Evolutionary conservation across 2,888 invertebrate species (phyloP).

Genomic region (Corbicula japonica): DNA sequence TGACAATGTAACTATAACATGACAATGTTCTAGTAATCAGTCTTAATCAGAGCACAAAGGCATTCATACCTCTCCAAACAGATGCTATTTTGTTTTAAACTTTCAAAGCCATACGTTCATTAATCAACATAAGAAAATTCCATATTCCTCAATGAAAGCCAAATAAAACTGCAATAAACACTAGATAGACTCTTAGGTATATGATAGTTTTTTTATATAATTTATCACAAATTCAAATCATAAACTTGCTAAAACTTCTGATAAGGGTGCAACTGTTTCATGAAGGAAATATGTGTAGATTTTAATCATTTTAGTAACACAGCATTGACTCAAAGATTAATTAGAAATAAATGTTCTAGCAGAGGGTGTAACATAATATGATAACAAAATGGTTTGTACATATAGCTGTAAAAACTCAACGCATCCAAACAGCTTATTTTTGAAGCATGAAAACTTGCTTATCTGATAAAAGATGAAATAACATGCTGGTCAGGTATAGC

Average conservation of each 20-base stretch:
- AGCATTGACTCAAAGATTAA: conserved; percentile 17
- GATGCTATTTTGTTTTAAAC: no score
- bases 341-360: conserved; percentile 16
- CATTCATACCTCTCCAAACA: not conserved
- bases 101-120: no score
- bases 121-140: not conserved
- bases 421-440: not conserved
- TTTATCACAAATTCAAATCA: conserved; percentile 30
- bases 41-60: not conserved
- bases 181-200: not conserved
- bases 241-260: conserved; percentile 8
- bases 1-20: no score
- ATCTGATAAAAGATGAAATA: not conserved
- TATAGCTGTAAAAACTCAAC: not conserved
- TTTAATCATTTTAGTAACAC: conserved; percentile 12
- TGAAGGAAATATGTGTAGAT: conserved; percentile 16
- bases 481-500: not conserved
- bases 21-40: not conserved
- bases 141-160: conserved; percentile 3
- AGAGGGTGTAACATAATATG: not conserved
- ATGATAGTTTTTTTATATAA: conserved; percentile 1
- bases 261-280: conserved; percentile 30
- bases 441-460: no score
- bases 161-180: not conserved
- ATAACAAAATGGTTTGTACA: conserved; percentile 3